Evolutionary conservation across 2,888 invertebrate species (phyloP).

Genomic region (Macrosiphum euphorbiae): DNA sequence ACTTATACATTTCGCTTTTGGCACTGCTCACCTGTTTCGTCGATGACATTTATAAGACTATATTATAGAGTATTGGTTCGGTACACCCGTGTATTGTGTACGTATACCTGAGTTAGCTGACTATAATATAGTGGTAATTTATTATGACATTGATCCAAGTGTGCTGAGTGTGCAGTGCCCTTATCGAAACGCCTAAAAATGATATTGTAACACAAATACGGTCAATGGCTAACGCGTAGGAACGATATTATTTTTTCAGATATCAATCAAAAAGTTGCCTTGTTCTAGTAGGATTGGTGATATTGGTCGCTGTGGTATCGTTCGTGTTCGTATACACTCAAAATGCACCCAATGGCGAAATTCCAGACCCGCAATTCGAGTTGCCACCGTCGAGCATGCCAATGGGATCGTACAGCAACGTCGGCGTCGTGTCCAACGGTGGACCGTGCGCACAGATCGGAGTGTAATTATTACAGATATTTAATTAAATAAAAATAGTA

Average conservation of each 20-base stretch:
- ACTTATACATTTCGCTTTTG: neutral
- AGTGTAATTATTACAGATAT: slow-evolving; percentile 65
- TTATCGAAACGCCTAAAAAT: neutral
- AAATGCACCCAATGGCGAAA: neutral
- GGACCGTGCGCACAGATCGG: slow-evolving; percentile 70
- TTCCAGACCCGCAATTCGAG: slow-evolving; percentile 26
- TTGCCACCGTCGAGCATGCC: slow-evolving; percentile 65
- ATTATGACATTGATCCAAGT: neutral
- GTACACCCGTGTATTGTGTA: no score
- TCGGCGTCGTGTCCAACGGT: slow-evolving; percentile 71
- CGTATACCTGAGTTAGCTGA: no score
- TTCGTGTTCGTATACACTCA: slow-evolving; percentile 19
- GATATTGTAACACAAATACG: neutral
- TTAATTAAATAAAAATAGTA: neutral
- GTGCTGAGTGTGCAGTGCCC: neutral
- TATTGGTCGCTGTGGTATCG: neutral
- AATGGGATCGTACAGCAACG: slow-evolving; percentile 67
- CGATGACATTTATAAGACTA: neutral
- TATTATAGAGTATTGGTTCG: no score
- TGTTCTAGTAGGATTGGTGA: slow-evolving; percentile 28
- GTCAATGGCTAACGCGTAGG: neutral
- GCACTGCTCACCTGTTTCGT: neutral
- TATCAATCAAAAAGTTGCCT: slow-evolving; percentile 26
- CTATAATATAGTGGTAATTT: neutral
- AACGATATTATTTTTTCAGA: slow-evolving; percentile 39